Conservation (phyloP, 2,888 invertebrate genomes). For the Caenorhabditis uteleia region DNA sequence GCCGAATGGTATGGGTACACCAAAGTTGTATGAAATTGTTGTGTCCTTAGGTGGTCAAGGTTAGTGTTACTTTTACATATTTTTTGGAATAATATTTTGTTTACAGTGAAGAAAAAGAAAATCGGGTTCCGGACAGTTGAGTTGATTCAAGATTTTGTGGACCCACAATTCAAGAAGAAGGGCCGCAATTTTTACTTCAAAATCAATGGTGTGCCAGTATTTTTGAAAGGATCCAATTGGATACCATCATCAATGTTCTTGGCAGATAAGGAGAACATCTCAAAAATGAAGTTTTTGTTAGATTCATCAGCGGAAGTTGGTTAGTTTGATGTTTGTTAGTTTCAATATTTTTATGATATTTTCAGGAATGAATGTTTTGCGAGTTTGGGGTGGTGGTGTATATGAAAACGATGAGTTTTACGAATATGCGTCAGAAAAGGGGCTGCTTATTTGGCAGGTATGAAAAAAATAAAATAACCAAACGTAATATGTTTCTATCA, state of each 20-base stretch:
- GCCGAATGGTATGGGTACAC: slow-evolving; percentile 90
- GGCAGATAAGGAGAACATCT: slow-evolving; percentile 21
- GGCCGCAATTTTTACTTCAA: slow-evolving; percentile 83
- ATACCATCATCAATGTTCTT: slow-evolving; percentile 64
- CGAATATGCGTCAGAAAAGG: slow-evolving; percentile 73
- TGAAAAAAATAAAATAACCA: neutral
- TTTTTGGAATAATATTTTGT: neutral
- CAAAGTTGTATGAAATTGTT: slow-evolving; percentile 77
- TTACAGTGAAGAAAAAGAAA: slow-evolving; percentile 49
- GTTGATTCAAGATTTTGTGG: slow-evolving; percentile 74
- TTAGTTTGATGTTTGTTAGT: slow-evolving; percentile 38
- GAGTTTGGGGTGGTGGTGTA: slow-evolving; percentile 97
- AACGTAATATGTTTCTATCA: neutral
- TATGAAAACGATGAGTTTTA: slow-evolving; percentile 92
- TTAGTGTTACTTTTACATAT: slow-evolving; percentile 1
- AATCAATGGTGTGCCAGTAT: slow-evolving; percentile 85
- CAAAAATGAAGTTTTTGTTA: slow-evolving; percentile 43
- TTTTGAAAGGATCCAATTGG: slow-evolving; percentile 78
- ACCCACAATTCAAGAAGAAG: slow-evolving; percentile 45
- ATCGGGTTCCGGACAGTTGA: slow-evolving; percentile 88
- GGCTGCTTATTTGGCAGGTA: slow-evolving; percentile 89
- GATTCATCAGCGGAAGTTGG: slow-evolving; percentile 48
- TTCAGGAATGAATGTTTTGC: slow-evolving; percentile 82
- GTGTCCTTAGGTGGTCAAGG: slow-evolving; percentile 24
- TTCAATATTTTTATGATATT: neutral